These are phyloP conservation scores for Punctoribates punctum DNA, from an alignment of 2,888 invertebrate species.

Conservation along the genomic window DNA sequence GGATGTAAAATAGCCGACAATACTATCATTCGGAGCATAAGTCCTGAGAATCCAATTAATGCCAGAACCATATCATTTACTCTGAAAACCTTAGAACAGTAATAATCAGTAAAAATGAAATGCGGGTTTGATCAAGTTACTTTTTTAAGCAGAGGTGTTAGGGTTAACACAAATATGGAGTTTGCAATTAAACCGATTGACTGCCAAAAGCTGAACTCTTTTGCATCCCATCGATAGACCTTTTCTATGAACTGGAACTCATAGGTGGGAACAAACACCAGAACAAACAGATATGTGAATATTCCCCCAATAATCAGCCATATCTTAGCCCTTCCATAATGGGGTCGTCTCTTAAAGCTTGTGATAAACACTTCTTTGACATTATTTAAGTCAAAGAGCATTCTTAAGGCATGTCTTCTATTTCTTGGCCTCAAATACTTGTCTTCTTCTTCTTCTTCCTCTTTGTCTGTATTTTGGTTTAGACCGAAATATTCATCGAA, in stretches of 20 bases:
- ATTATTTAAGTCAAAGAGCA: background rate
- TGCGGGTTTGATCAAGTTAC: background rate
- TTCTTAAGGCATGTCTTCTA: background rate
- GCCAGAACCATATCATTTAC: background rate
- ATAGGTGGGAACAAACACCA: background rate
- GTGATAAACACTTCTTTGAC: conserved; percentile 1
- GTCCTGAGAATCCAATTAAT: background rate
- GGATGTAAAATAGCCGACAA: background rate
- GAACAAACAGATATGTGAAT: background rate
- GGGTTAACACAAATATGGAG: background rate
- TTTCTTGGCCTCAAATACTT: background rate
- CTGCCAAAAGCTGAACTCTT: background rate
- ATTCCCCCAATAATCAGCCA: background rate
- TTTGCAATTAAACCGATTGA: background rate
- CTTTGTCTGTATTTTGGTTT: background rate
- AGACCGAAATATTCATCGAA: background rate
- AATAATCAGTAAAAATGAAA: background rate
- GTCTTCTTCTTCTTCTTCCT: background rate
- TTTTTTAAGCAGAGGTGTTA: background rate
- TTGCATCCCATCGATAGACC: background rate
- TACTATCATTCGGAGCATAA: background rate
- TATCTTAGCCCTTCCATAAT: background rate
- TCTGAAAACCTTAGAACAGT: background rate
- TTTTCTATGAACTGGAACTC: background rate
- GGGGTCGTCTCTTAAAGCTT: background rate